These are phyloP conservation scores for Calidris pygmaea DNA, from an alignment of 2,113 vertebrate species.

Conservation along the genomic window DNA sequence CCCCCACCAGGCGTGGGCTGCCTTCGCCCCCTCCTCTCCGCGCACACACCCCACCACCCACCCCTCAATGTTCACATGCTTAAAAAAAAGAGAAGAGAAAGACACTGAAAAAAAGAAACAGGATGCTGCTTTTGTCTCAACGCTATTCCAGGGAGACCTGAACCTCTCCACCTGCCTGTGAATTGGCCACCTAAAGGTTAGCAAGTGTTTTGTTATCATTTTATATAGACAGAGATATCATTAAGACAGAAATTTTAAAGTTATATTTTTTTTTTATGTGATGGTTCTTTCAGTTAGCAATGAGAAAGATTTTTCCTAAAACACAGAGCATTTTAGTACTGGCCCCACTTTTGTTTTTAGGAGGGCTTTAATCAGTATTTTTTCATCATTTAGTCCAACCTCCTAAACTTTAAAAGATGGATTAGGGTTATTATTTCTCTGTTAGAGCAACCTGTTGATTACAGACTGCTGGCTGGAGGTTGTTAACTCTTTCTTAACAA, in stretches of 20 bases:
- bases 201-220: slow-evolving; percentile 74
- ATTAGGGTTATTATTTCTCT: slow-evolving; percentile 52
- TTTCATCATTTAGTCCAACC: slow-evolving; percentile 33
- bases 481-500: slow-evolving; percentile 55
- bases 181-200: slow-evolving; percentile 78
- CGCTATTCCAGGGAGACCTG: slow-evolving; percentile 64
- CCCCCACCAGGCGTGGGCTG: slow-evolving; percentile 72
- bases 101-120: slow-evolving; percentile 65
- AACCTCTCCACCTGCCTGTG: slow-evolving; percentile 70
- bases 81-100: slow-evolving; percentile 69
- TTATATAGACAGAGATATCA: slow-evolving; percentile 52
- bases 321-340: slow-evolving; percentile 55
- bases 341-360: slow-evolving; percentile 30
- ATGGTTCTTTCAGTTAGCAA: slow-evolving; percentile 48
- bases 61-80: slow-evolving; percentile 53
- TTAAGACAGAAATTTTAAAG: slow-evolving; percentile 25
- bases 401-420: slow-evolving; percentile 41
- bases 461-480: slow-evolving; percentile 36
- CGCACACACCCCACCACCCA: slow-evolving; percentile 55
- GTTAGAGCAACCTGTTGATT: slow-evolving; percentile 69
- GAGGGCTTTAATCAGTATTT: slow-evolving; percentile 4
- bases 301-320: slow-evolving; percentile 45
- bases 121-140: slow-evolving; percentile 65
- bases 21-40: slow-evolving; percentile 50
- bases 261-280: slow-evolving; percentile 21